These are phyloP conservation scores for Smutsia gigantea DNA, from an alignment of 2,797 vertebrate species.

Conservation along the genomic window DNA sequence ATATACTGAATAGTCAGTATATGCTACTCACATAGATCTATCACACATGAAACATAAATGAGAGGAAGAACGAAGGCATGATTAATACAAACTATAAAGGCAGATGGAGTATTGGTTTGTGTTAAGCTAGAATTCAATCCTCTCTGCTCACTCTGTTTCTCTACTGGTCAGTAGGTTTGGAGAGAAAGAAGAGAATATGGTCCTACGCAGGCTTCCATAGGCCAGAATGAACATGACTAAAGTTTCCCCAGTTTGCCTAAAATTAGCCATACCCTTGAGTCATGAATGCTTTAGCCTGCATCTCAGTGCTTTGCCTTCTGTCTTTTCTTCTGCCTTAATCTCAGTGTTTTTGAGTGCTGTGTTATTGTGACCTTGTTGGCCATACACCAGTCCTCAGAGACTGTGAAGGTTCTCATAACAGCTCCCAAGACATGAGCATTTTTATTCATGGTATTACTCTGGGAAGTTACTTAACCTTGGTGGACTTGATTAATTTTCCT, in stretches of 20 bases:
- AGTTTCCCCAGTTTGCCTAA: not conserved
- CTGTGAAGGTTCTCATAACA: slow-evolving; percentile 26
- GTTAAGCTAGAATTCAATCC: slow-evolving; percentile 22
- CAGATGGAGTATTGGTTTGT: not conserved
- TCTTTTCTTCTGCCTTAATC: not conserved
- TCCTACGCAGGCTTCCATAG: not conserved
- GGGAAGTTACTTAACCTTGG: not conserved
- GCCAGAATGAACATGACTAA: slow-evolving; percentile 10
- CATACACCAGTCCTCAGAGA: not conserved
- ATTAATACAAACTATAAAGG: not conserved
- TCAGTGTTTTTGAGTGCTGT: not conserved
- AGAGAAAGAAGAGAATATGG: not conserved
- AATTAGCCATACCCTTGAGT: not conserved
- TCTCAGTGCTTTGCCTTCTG: not conserved
- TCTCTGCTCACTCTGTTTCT: not conserved
- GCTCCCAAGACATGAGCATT: not conserved
- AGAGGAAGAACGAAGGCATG: not conserved
- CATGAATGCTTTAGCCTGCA: not conserved
- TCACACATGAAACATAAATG: not conserved
- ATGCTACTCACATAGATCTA: not conserved
- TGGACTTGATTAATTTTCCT: slow-evolving; percentile 15
- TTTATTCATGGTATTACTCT: not conserved
- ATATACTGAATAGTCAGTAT: not conserved
- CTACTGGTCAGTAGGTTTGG: not conserved
- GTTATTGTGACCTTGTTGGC: not conserved